Evolutionary conservation across 2,797 vertebrate species (phyloP).

Genomic region (Accipiter fasciatus): DNA sequence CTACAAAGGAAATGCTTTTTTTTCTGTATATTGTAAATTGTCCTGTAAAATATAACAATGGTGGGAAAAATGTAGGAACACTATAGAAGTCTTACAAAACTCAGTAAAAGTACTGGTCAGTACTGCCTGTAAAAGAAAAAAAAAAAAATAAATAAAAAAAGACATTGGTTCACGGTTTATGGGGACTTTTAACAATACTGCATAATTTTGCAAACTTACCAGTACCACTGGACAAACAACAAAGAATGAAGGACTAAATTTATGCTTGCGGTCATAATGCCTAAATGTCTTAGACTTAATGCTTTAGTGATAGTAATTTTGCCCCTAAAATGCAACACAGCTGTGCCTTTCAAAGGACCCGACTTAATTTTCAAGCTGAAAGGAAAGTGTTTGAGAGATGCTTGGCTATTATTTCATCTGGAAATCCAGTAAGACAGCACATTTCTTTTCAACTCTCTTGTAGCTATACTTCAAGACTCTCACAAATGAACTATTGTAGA

Average conservation of each 20-base stretch:
- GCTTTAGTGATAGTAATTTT: slow-evolving; percentile 60
- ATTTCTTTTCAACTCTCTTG: slow-evolving; percentile 52
- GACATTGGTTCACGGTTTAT: slow-evolving; percentile 3
- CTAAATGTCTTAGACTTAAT: slow-evolving; percentile 55
- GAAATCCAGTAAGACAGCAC: slow-evolving; percentile 66
- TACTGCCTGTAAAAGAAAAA: slow-evolving; percentile 6
- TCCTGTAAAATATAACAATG: slow-evolving; percentile 81
- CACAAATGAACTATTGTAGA: slow-evolving; percentile 50
- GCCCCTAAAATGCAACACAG: slow-evolving; percentile 65
- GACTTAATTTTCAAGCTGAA: slow-evolving; percentile 62
- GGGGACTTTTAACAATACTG: slow-evolving; percentile 45
- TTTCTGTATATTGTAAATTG: slow-evolving; percentile 80
- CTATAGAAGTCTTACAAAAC: slow-evolving; percentile 39
- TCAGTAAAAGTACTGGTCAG: slow-evolving; percentile 48
- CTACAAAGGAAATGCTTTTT: slow-evolving; percentile 76
- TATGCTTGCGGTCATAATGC: slow-evolving; percentile 18
- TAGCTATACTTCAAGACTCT: slow-evolving; percentile 40
- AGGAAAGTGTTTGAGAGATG: slow-evolving; percentile 61
- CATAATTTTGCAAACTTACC: slow-evolving; percentile 40
- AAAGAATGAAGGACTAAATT: slow-evolving; percentile 45
- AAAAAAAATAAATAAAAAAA: not conserved
- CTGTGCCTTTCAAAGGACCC: slow-evolving; percentile 63
- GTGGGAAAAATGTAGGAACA: slow-evolving; percentile 75
- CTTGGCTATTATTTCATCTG: slow-evolving; percentile 71
- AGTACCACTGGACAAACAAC: slow-evolving; percentile 36